Percentiles rank a stretch among this genome's conserved stretches.
Evolutionary conservation across 2,888 invertebrate genomes (phyloP).

Genomic region (Stramonita haemastoma): DNA sequence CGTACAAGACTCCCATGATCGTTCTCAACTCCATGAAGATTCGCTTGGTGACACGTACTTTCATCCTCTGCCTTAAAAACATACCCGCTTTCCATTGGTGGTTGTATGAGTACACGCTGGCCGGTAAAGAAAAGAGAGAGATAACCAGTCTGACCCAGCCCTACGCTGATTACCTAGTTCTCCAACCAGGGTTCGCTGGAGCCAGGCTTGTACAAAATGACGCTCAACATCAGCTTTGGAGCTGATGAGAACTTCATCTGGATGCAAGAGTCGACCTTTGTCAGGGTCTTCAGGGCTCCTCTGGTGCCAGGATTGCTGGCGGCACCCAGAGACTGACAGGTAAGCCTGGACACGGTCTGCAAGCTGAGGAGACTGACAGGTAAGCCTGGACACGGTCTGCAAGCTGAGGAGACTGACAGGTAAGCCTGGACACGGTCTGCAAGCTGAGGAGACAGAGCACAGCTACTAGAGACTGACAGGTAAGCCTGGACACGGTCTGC

Average conservation of each 20-base stretch:
- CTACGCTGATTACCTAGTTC: neutral
- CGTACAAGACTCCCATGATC: neutral
- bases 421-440: too few species aligned
- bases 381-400: too few species aligned
- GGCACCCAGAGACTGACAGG: slow-evolving; percentile 31
- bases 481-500: too few species aligned
- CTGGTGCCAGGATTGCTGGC: slow-evolving; percentile 27
- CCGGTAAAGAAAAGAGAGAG: neutral
- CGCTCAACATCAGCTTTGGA: slow-evolving; percentile 35
- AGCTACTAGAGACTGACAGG: too few species aligned
- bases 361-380: too few species aligned
- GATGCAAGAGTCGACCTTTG: slow-evolving; percentile 1
- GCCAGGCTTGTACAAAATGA: slow-evolving; percentile 25
- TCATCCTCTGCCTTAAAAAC: neutral
- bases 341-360: neutral
- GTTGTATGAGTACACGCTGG: neutral
- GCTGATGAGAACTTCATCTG: slow-evolving; percentile 4
- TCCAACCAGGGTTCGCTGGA: neutral
- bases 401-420: too few species aligned
- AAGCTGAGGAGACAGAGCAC: too few species aligned
- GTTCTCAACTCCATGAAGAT: neutral
- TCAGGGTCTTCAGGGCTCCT: slow-evolving; percentile 10
- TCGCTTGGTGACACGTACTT: slow-evolving; percentile 20
- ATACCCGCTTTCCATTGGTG: neutral
- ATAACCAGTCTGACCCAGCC: neutral